A percentile compares a stretch with the other conserved stretches of the same genome.
phyloP scores from a whole-genome alignment of 2,113 vertebrate species.

The Blennius ocellaris region DNA sequence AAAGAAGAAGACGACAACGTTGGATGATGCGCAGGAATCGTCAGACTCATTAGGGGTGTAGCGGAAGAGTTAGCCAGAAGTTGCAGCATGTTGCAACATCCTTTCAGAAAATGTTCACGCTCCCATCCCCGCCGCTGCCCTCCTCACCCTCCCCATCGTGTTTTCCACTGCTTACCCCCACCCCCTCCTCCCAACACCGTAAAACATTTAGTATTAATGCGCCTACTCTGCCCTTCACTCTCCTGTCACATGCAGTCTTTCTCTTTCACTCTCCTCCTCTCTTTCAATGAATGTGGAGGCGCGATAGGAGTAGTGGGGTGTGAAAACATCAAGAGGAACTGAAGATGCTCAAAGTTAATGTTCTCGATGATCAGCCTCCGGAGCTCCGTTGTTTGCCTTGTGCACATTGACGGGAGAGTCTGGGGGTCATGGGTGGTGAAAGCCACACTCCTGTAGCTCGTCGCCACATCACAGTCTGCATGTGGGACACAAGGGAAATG shows the following conservation, averaged over 20 bases:
- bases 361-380: background rate
- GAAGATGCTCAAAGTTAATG: background rate
- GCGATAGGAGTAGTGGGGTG: background rate
- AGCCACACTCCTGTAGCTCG: background rate
- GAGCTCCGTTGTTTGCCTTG: background rate
- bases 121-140: conserved; percentile 29
- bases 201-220: conserved; percentile 32
- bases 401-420: background rate
- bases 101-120: conserved; percentile 42
- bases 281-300: conserved; percentile 32
- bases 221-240: background rate
- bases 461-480: conserved; percentile 49
- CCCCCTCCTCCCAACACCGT: conserved; percentile 23
- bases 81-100: conserved; percentile 67
- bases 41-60: conserved; percentile 28
- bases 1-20: background rate
- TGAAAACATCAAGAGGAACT: conserved; percentile 3
- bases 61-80: conserved; percentile 11
- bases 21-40: conserved; percentile 32
- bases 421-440: too few species aligned
- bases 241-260: conserved; percentile 1
- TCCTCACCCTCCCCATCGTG: conserved; percentile 5
- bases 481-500: conserved; percentile 27
- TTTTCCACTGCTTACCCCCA: conserved; percentile 22
- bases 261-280: conserved; percentile 6